A percentile compares a stretch with the other conserved stretches of the same genome.
Conservation (phyloP, 2,888 invertebrate species). For the Macrophya annulata region DNA sequence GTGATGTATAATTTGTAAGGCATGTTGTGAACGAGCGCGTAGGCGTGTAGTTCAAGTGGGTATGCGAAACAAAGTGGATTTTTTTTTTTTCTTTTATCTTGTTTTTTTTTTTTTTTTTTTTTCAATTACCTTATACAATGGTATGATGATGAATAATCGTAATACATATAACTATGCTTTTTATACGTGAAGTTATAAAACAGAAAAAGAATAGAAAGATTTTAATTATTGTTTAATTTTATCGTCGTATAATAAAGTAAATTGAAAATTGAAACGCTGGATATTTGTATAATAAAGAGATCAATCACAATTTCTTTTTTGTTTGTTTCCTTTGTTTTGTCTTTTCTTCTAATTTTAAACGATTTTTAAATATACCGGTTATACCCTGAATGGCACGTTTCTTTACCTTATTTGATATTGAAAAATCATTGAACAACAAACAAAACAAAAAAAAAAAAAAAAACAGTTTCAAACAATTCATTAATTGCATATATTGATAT, state of each 20-base stretch:
- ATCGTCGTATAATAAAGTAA: slow-evolving; percentile 23
- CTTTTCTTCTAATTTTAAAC: neutral
- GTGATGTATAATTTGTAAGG: neutral
- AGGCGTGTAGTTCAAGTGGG: neutral
- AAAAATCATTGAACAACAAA: slow-evolving; percentile 56
- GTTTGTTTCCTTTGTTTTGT: neutral
- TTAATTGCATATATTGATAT: neutral
- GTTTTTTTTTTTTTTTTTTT: neutral
- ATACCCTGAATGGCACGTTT: slow-evolving; percentile 88
- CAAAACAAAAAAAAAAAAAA: slow-evolving; percentile 58
- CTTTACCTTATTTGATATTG: slow-evolving; percentile 62
- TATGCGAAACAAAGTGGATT: neutral
- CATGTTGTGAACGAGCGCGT: neutral
- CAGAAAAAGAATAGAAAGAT: slow-evolving; percentile 67
- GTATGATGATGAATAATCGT: slow-evolving; percentile 56
- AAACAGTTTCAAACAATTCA: slow-evolving; percentile 60
- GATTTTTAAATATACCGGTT: slow-evolving; percentile 80
- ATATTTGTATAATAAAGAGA: neutral
- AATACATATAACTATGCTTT: slow-evolving; percentile 52
- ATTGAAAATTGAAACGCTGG: slow-evolving; percentile 4
- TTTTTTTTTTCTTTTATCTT: neutral
- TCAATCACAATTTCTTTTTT: neutral
- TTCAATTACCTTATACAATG: neutral
- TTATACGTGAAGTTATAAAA: slow-evolving; percentile 43
- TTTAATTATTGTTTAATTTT: slow-evolving; percentile 58